phyloP scores from a whole-genome alignment of 2,797 vertebrate genomes.

The Sebastes oblongus region DNA sequence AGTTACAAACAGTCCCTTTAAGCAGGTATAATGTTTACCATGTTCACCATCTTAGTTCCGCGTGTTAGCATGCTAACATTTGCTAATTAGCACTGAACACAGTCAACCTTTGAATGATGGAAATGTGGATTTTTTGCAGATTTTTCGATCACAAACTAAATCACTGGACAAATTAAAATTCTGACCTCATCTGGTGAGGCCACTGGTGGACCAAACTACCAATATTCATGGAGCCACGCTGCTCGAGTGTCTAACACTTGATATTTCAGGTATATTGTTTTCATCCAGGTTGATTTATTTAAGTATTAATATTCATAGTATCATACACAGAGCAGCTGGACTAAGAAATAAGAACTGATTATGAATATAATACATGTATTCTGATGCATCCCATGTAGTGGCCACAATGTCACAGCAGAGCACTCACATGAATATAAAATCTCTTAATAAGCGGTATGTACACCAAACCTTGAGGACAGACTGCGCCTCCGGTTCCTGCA shows the following conservation, averaged over 20 bases:
- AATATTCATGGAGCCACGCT: not conserved
- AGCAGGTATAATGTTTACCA: too few species aligned
- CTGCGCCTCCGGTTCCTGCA: not conserved
- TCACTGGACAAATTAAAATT: too few species aligned
- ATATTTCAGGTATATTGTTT: not conserved
- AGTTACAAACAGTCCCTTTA: too few species aligned
- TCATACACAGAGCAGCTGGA: constrained; percentile 4
- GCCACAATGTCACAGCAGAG: constrained; percentile 22
- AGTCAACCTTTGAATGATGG: too few species aligned
- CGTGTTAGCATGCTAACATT: too few species aligned
- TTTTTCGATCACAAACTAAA: too few species aligned
- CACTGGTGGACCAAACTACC: not conserved
- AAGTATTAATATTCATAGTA: constrained; percentile 39
- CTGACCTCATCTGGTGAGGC: too few species aligned
- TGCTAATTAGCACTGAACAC: too few species aligned
- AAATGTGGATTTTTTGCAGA: too few species aligned
- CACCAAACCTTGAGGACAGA: not conserved
- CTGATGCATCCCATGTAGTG: constrained; percentile 35
- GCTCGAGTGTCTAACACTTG: not conserved
- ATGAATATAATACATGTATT: constrained; percentile 46
- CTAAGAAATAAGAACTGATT: constrained; percentile 23
- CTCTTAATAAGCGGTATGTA: constrained; percentile 12
- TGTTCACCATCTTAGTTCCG: too few species aligned
- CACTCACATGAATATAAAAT: constrained; percentile 43
- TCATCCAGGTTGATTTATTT: not conserved